These are phyloP conservation scores for Basileuterus tristriatus DNA, from an alignment of 2,797 vertebrate genomes.

Conservation along the genomic window DNA sequence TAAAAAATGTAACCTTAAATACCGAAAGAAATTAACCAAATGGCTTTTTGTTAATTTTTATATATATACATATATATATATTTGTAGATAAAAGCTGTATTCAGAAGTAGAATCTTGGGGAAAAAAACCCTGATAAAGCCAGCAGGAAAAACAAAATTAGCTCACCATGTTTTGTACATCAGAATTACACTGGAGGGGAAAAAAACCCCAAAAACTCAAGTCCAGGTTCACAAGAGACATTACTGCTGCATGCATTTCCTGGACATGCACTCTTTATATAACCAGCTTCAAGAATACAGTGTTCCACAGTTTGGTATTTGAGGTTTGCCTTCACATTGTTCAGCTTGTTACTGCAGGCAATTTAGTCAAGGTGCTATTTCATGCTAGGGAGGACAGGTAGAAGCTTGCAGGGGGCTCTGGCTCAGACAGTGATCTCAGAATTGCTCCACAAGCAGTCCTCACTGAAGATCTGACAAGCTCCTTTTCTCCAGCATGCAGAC, in stretches of 20 bases:
- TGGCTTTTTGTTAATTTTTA: background rate
- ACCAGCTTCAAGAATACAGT: background rate
- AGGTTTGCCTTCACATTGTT: slow-evolving; percentile 15
- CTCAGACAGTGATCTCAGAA: slow-evolving; percentile 48
- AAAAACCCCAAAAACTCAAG: background rate
- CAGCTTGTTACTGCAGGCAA: slow-evolving; percentile 47
- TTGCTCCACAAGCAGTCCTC: background rate
- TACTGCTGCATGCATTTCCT: background rate
- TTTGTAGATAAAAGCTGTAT: background rate
- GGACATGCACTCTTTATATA: background rate
- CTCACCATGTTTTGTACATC: background rate
- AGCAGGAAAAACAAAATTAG: background rate
- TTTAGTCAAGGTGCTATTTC: slow-evolving; percentile 3
- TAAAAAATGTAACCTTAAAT: background rate
- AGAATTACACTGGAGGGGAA: background rate
- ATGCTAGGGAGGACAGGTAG: slow-evolving; percentile 28
- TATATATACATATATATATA: background rate
- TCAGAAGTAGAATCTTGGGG: background rate
- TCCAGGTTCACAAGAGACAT: background rate
- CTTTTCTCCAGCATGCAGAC: background rate
- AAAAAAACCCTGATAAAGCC: background rate
- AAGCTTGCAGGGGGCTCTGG: slow-evolving; percentile 32
- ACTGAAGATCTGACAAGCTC: background rate
- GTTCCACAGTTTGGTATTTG: background rate
- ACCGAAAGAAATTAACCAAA: background rate